Evolutionary conservation across 1,140 invertebrate species (phyloP).

Genomic region (Berghia stephanieae): DNA sequence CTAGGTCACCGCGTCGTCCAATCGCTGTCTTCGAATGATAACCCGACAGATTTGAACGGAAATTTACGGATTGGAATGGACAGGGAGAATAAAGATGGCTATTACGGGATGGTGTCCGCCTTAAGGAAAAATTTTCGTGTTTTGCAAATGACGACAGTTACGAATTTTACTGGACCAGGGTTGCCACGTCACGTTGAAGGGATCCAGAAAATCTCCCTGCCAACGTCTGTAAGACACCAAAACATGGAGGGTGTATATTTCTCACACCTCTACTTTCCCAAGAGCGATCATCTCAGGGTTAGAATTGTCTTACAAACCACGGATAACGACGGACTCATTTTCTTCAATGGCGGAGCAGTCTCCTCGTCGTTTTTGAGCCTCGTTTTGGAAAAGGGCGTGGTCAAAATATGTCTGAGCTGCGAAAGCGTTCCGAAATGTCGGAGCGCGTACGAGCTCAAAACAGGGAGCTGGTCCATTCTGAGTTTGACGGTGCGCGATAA

Average conservation of each 20-base stretch:
- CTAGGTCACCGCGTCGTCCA: too few relatives aligned
- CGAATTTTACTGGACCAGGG: too few relatives aligned
- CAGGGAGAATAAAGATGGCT: too few relatives aligned
- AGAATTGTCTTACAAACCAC: slow-evolving; percentile 16
- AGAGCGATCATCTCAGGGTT: slow-evolving; percentile 3
- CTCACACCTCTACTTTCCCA: slow-evolving; percentile 21
- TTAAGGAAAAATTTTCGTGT: too few relatives aligned
- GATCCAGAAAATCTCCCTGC: background rate
- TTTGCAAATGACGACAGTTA: too few relatives aligned
- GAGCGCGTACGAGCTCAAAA: slow-evolving; percentile 23
- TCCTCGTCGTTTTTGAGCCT: background rate
- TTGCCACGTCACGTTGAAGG: too few relatives aligned
- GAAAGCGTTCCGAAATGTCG: background rate
- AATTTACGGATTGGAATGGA: too few relatives aligned
- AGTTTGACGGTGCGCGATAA: background rate
- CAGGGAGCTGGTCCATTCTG: slow-evolving; percentile 22
- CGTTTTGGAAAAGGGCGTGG: background rate
- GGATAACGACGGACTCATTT: background rate
- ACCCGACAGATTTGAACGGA: too few relatives aligned
- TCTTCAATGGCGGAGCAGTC: slow-evolving; percentile 20
- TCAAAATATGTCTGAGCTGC: slow-evolving; percentile 19
- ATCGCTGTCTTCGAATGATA: too few relatives aligned
- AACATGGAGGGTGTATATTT: slow-evolving; percentile 19
- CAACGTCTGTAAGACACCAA: slow-evolving; percentile 3
- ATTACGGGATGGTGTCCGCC: too few relatives aligned